Conservation (phyloP, 1,140 invertebrate genomes). For the Oncopodura yosiiana region DNA sequence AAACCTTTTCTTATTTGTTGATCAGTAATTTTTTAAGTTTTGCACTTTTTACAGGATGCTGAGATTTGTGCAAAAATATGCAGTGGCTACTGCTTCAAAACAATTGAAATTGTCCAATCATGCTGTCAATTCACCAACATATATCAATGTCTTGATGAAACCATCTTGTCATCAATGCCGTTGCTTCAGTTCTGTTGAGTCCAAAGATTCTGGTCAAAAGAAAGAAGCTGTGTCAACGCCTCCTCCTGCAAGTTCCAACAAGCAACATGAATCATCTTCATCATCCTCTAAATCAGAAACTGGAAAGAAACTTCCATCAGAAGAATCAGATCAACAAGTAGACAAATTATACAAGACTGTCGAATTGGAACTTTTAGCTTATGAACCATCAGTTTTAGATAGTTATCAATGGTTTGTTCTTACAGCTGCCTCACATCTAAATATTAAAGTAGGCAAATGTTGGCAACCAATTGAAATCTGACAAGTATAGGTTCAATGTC, state of each 20-base stretch:
- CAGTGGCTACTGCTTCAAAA: too few species aligned
- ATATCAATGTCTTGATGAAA: too few species aligned
- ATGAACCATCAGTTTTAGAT: constrained; percentile 73
- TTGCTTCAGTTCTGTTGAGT: too few species aligned
- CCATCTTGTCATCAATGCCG: too few species aligned
- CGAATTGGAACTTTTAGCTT: constrained; percentile 75
- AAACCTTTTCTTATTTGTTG: too few species aligned
- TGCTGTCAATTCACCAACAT: too few species aligned
- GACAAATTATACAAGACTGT: constrained; percentile 74
- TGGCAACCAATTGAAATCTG: constrained; percentile 58
- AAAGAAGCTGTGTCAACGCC: neutral
- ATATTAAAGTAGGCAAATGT: constrained; percentile 61
- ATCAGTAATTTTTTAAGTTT: too few species aligned
- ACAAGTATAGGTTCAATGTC: constrained; percentile 64
- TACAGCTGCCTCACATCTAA: constrained; percentile 65
- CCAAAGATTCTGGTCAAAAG: too few species aligned
- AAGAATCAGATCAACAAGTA: neutral
- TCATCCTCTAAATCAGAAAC: neutral
- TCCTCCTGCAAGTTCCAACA: neutral
- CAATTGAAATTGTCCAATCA: too few species aligned
- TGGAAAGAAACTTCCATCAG: neutral
- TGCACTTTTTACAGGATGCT: too few species aligned
- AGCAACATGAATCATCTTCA: neutral
- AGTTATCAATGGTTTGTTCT: constrained; percentile 80
- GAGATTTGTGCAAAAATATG: too few species aligned